Evolutionary conservation across 1,140 invertebrate genomes (phyloP), one percentile per base, ranked within the genome.

Genomic region (Harpegnathos saltator): DNA sequence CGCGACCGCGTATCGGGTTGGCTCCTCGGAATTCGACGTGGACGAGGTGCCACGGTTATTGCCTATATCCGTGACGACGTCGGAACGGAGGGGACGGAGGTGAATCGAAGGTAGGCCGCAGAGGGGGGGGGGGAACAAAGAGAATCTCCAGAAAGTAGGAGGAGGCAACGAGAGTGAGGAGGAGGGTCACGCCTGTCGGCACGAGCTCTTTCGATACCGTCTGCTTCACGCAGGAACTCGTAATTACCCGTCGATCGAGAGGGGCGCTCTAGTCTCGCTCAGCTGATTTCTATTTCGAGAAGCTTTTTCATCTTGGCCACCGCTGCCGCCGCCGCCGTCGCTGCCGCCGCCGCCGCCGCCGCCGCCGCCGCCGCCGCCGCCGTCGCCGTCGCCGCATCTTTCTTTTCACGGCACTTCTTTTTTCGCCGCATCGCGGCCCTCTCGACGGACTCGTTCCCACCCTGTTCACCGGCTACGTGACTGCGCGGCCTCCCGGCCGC

Each of bases 111-210:
- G 33, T 54, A 44, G 50, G 52, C 68, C 56, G 62, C 24, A 61
- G 17, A 83, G 50, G 48, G 89, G 82, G 58, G 17, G 82, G 50
- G 48, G 89, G 82, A 86, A 83, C 58, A 81, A 87, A 85, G 86
- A 90, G 78, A 78, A 82, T 86, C 86, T 66, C 48, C 33, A 68
- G 84, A n/a, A n/a, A 87, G 77, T 71, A 87, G 61, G 73, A 89
- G 71, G 81, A 85, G 58, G 65, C 82, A 71, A 62, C 44, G 48
- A 68, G 19, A 71, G 65, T 54, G 86, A n/a, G n/a, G 71, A 86
- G 71, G 52, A 69, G 88, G 90, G 93, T 92, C 90, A 93, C 92
- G 92, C 91, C 89, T 93, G 92, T 93, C 91, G 91, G 92, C 92
- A 93, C 93, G 93, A 92, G 93, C 92, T 93, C 82, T 84, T 69